Percentiles rank a stretch among this genome's conserved stretches.
Conservation (phyloP, 2,797 vertebrate species). For the Eulemur rubriventer region DNA sequence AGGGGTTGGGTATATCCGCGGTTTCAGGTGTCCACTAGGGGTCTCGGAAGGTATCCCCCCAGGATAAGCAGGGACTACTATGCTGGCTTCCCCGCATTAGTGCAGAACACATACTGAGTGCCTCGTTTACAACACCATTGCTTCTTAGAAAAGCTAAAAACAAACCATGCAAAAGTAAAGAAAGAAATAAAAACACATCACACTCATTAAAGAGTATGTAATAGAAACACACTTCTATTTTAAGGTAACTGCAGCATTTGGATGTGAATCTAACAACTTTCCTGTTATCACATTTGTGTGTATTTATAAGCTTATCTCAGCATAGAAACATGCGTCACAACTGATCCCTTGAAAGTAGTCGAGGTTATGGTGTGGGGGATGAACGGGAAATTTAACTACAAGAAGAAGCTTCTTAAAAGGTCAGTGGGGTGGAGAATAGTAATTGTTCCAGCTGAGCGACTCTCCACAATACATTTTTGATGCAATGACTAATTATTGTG, state of each 20-base stretch:
- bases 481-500: slow-evolving; percentile 75
- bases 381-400: not conserved
- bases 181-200: not conserved
- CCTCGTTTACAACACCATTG: not conserved
- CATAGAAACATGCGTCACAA: slow-evolving; percentile 56
- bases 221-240: slow-evolving; percentile 58
- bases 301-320: slow-evolving; percentile 72
- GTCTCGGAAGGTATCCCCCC: not conserved
- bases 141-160: slow-evolving; percentile 12
- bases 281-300: slow-evolving; percentile 69
- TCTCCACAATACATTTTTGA: slow-evolving; percentile 61
- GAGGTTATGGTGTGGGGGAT: slow-evolving; percentile 62
- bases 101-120: not conserved
- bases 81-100: not conserved
- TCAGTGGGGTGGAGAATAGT: slow-evolving; percentile 52
- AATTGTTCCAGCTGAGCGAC: slow-evolving; percentile 57
- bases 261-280: slow-evolving; percentile 47
- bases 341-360: slow-evolving; percentile 57
- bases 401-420: slow-evolving; percentile 65
- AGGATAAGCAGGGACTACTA: not conserved
- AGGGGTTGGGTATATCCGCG: no score
- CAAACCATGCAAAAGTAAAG: not conserved
- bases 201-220: slow-evolving; percentile 23
- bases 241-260: slow-evolving; percentile 42
- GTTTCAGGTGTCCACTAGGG: not conserved